These are phyloP conservation scores for Lordiphosa andalusiaca DNA, from an alignment of 2,888 invertebrate species.

Conservation along the genomic window DNA sequence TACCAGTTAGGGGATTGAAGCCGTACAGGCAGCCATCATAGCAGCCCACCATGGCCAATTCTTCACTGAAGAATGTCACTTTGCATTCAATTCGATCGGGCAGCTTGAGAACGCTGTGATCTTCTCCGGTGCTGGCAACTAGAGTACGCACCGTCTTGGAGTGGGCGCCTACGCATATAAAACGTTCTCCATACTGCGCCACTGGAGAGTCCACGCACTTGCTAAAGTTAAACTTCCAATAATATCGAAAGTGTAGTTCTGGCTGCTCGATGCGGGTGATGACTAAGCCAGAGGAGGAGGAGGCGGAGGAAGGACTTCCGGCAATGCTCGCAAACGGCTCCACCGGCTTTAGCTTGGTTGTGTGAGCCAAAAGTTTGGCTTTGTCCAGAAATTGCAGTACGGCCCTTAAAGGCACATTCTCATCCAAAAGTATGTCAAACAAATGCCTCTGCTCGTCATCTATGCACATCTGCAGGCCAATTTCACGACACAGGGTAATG, in stretches of 20 bases:
- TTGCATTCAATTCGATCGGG: constrained; percentile 88
- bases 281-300: constrained; percentile 22
- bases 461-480: constrained; percentile 56
- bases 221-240: constrained; percentile 72
- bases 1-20: constrained; percentile 82
- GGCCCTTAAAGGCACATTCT: constrained; percentile 43
- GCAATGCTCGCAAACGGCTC: constrained; percentile 12
- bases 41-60: constrained; percentile 86
- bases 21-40: constrained; percentile 88
- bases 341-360: constrained; percentile 48
- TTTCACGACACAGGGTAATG: constrained; percentile 67
- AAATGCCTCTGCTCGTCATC: constrained; percentile 60
- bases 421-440: constrained; percentile 66
- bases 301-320: not conserved
- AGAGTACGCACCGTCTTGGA: constrained; percentile 86
- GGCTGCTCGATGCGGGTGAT: constrained; percentile 47
- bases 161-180: constrained; percentile 86
- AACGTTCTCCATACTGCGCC: constrained; percentile 79
- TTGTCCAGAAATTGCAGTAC: constrained; percentile 52
- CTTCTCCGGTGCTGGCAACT: constrained; percentile 81
- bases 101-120: constrained; percentile 81
- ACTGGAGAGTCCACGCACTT: constrained; percentile 94
- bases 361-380: constrained; percentile 49
- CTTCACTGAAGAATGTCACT: constrained; percentile 80
- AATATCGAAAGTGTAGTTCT: constrained; percentile 35